Evolutionary conservation across 2,888 invertebrate species (phyloP), one percentile per base, ranked within the genome.

Genomic region (Podotricha telesiphe): DNA sequence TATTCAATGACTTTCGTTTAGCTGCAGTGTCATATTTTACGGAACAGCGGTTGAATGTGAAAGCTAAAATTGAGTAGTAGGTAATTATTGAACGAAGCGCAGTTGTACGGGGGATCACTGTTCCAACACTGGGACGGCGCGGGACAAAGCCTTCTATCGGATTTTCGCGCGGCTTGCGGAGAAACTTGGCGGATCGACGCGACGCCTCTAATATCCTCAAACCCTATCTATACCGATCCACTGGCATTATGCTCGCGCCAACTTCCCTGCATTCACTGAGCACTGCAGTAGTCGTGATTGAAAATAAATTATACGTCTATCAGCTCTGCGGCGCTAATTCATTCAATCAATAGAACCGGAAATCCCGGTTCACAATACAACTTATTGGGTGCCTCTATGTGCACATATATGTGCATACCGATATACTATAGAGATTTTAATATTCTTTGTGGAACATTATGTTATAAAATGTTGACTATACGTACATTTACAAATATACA

Each of bases 1-100:
- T 85, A 87, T 78, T 88, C 83, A 84, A 76, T 82, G 82, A 82
- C 80, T 83, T 79, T 80, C 77, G 73, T 68, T 62, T 48, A 50
- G 48, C 47, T 48, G 48, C 34, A 42, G 59, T 51, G 42, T 55
- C 48, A 68, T 61, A 68, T 66, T 63, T 59, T 48, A 53, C 42
- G 20, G 51, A 7, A 47, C 1, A 17, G 5, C 11, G 2, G 15
- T 51, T 47, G 17, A 37, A 34, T 48, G 10, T 62, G 47, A 34
- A 28, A 28, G 19, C 13, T 50, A 15, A 13, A 19, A 37, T 50
- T 4, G 47, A 37, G 45, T 47, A n/a, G n/a, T n/a, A n/a, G n/a
- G n/a, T n/a, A 65, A 65, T 69, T 69, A 61, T 61, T 65, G 55
- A 69, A 65, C 65, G 59, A 40, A 51, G 42, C 62, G n/a, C 11